phyloP scores from a whole-genome alignment of 2,888 invertebrate genomes.

The Molanna angustata region DNA sequence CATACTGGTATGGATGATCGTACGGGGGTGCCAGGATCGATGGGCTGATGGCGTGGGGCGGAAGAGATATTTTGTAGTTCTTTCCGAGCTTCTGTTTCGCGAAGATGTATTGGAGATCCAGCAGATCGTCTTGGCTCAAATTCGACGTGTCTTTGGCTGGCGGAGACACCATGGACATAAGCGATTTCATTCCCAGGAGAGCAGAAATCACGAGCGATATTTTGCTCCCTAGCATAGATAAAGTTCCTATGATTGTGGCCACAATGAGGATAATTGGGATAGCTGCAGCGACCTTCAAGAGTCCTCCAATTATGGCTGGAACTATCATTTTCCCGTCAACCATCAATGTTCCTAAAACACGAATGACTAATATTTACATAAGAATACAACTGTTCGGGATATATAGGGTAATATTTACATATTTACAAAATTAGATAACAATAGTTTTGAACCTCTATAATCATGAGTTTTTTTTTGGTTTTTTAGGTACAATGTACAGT shows the following conservation, averaged over 20 bases:
- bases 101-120: slow-evolving; percentile 19
- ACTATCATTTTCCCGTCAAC: slow-evolving; percentile 34
- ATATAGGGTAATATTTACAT: too few species aligned
- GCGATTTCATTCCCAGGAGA: slow-evolving; percentile 35
- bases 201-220: slow-evolving; percentile 37
- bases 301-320: slow-evolving; percentile 38
- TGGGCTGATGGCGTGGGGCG: too few species aligned
- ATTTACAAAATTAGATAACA: too few species aligned
- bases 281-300: slow-evolving; percentile 38
- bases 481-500: too few species aligned
- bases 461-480: too few species aligned
- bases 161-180: slow-evolving; percentile 16
- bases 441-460: too few species aligned
- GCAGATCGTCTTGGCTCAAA: slow-evolving; percentile 12
- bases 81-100: slow-evolving; percentile 11
- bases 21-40: too few species aligned
- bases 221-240: slow-evolving; percentile 39
- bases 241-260: slow-evolving; percentile 37
- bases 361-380: not conserved
- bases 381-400: too few species aligned
- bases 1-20: too few species aligned
- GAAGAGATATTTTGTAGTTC: too few species aligned
- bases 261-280: slow-evolving; percentile 39
- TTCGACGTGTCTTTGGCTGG: not conserved
- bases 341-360: slow-evolving; percentile 35